Conservation (phyloP, 2,797 vertebrate species). For the Antrozous pallidus region DNA sequence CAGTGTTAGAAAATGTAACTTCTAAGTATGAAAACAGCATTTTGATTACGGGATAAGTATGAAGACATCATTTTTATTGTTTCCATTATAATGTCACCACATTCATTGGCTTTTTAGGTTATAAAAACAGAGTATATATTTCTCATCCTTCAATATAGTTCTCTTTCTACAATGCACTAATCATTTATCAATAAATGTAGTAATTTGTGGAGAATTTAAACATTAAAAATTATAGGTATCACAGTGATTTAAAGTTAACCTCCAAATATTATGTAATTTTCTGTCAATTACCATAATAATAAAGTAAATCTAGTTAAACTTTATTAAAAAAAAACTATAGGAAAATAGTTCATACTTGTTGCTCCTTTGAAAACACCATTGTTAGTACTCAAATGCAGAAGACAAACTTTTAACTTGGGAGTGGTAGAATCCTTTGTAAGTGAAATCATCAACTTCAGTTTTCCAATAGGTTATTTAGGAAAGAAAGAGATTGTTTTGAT, state of each 20-base stretch:
- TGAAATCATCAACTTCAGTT: not conserved
- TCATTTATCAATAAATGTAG: not conserved
- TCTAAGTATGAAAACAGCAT: not conserved
- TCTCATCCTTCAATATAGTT: not conserved
- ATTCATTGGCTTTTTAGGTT: not conserved
- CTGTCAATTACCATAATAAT: not conserved
- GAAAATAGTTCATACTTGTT: not conserved
- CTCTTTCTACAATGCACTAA: not conserved
- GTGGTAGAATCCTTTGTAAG: not conserved
- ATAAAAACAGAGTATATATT: not conserved
- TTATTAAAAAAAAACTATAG: not conserved
- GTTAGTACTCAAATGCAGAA: not conserved
- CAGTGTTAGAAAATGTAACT: not conserved
- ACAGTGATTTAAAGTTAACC: not conserved
- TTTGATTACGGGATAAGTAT: not conserved
- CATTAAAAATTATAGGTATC: not conserved
- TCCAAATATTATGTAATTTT: constrained; percentile 17
- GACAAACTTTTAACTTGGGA: not conserved
- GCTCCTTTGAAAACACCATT: not conserved
- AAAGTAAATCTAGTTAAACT: not conserved
- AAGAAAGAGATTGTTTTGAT: not conserved
- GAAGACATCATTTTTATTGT: not conserved
- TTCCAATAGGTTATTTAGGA: not conserved
- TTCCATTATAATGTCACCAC: not conserved
- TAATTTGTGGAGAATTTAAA: not conserved